phyloP scores from a whole-genome alignment of 2,888 invertebrate genomes.

The Hirtodrosophila confusa region DNA sequence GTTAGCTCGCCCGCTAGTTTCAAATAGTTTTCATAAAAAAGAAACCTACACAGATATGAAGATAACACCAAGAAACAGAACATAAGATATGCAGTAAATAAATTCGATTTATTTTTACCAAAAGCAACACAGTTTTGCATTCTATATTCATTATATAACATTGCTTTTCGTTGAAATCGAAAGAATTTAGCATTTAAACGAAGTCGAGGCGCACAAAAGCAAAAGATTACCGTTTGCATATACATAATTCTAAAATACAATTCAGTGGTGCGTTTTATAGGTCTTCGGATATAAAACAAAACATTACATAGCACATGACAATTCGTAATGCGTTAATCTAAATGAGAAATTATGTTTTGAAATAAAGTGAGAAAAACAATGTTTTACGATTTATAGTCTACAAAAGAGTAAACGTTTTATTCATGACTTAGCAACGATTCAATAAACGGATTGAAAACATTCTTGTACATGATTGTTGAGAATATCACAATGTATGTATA shows the following conservation, averaged over 20 bases:
- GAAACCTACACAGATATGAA: constrained; percentile 21
- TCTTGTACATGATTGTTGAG: constrained; percentile 2
- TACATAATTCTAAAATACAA: constrained; percentile 39
- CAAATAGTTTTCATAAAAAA: constrained; percentile 20
- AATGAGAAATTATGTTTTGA: constrained; percentile 38
- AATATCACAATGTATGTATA: constrained; percentile 7
- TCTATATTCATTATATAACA: constrained; percentile 20
- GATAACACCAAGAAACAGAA: constrained; percentile 7
- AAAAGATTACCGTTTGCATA: constrained; percentile 33
- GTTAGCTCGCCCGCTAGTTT: constrained; percentile 1
- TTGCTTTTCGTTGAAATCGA: constrained; percentile 37
- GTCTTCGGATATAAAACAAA: constrained; percentile 65
- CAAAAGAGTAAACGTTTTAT: constrained; percentile 44
- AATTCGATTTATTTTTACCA: constrained; percentile 55
- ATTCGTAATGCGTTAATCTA: constrained; percentile 27
- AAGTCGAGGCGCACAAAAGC: constrained; percentile 68
- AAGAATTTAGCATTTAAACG: constrained; percentile 62
- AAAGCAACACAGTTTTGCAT: constrained; percentile 37
- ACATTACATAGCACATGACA: constrained; percentile 28
- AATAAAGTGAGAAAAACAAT: constrained; percentile 55
- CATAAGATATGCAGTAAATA: constrained; percentile 46
- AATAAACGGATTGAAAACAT: constrained; percentile 26
- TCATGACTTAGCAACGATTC: constrained; percentile 16
- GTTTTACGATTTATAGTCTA: constrained; percentile 62
- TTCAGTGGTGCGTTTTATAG: constrained; percentile 77